Base-by-base conservation (phyloP, 2,113 vertebrate genomes). In the Seriola rivoliana region DNA sequence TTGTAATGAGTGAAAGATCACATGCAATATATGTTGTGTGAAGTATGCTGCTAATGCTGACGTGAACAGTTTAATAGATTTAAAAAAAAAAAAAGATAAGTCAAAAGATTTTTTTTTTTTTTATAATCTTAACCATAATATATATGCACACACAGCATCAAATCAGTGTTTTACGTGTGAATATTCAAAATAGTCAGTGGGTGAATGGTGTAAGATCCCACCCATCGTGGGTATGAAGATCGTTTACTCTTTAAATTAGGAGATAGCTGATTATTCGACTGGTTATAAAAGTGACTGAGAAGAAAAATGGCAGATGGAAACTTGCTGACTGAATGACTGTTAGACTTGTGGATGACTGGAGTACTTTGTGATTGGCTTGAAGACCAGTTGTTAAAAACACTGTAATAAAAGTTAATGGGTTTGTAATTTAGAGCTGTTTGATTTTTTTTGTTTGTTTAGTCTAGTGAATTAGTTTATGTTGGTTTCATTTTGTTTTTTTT, bases 261-360 rank as follows among this genome's bases (percentile, higher is more conserved):
- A 34, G 5, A 4, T 8, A 65, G 16, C 13, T 34, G 25, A 57
- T 65, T 38, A 36, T 59, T 75, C 36, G 19, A 58, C 34, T 38
- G 32, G 36, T 72, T 58, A 32, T 32, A 72, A 46, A 42, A 25
- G 38, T 68, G 73, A 75, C 36, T 59, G 82, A 29, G 29, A 29
- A 29, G 29, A 29, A 29, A 29, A 29, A 29, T 29, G 29, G 29
- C 29, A 29, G 29, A 29, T 29, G 2, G 29, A 29, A 29, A 62
- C 25, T 60, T 52, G 17, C 68, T 67, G 42, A 59, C 73, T 67
- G 34, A 59, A 57, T 82, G 46, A 84, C 63, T 48, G 65, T 14
- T 10, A 29, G 57, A 54, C 13, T 48, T 54, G 25, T 72, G 65
- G 57, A 66, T 72, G 73, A 16, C 73, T 32, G 14, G 50, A 75